A percentile compares a stretch with the other conserved stretches of the same genome.
These are phyloP conservation scores for Osmoderma eremita DNA, from an alignment of 2,888 invertebrate genomes.

Conservation along the genomic window DNA sequence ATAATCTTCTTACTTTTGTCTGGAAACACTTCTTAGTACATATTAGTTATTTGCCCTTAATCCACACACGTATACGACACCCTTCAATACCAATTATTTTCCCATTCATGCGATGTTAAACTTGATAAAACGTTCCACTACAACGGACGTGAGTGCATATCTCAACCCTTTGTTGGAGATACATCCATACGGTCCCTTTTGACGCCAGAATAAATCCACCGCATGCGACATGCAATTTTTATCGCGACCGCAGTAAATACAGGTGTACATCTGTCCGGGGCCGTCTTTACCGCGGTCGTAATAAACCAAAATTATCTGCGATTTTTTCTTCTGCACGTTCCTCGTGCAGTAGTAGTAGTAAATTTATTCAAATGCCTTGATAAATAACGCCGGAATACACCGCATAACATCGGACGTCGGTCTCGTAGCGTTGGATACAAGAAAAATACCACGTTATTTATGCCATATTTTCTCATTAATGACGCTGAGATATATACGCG, in stretches of 20 bases:
- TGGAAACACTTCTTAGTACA: too few relatives aligned
- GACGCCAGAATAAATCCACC: slow-evolving; percentile 13
- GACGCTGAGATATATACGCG: slow-evolving; percentile 51
- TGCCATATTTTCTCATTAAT: slow-evolving; percentile 54
- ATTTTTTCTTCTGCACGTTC: slow-evolving; percentile 42
- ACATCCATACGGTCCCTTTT: slow-evolving; percentile 24
- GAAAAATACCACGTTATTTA: slow-evolving; percentile 49
- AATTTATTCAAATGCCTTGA: slow-evolving; percentile 46
- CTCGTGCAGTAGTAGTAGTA: slow-evolving; percentile 40
- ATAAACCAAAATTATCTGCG: slow-evolving; percentile 43
- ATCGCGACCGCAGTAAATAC: slow-evolving; percentile 29
- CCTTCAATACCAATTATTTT: slow-evolving; percentile 19
- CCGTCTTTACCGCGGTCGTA: slow-evolving; percentile 36
- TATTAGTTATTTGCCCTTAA: too few relatives aligned
- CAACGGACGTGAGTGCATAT: not conserved
- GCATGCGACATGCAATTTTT: slow-evolving; percentile 31
- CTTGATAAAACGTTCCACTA: not conserved
- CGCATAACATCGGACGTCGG: slow-evolving; percentile 41
- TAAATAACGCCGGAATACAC: slow-evolving; percentile 42
- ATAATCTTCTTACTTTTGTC: too few relatives aligned
- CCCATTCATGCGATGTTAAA: not conserved
- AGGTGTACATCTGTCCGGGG: slow-evolving; percentile 28
- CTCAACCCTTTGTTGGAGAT: slow-evolving; percentile 21
- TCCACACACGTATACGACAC: too few relatives aligned
- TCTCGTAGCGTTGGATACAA: slow-evolving; percentile 37